These are phyloP conservation scores for Platynereis dumerilii DNA, from an alignment of 2,888 invertebrate species.

Conservation along the genomic window DNA sequence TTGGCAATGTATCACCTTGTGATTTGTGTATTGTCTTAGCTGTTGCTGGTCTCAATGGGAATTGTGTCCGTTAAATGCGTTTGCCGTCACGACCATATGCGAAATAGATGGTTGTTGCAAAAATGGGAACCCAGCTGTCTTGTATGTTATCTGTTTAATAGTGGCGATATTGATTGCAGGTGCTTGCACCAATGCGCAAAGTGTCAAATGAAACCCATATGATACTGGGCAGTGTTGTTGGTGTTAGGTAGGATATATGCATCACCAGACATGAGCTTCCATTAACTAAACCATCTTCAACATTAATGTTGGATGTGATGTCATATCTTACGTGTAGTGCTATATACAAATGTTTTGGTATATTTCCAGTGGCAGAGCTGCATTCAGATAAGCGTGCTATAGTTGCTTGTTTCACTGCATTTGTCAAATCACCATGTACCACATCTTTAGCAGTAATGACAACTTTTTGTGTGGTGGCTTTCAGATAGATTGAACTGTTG, in stretches of 20 bases:
- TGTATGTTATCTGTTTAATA: background rate
- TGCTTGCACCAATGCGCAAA: background rate
- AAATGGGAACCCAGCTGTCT: background rate
- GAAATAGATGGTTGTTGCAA: background rate
- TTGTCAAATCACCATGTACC: too few relatives aligned
- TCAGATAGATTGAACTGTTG: too few relatives aligned
- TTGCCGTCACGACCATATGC: background rate
- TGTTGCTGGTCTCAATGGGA: constrained; percentile 11
- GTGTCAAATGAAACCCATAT: background rate
- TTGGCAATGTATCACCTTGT: constrained; percentile 12
- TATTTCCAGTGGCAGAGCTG: too few relatives aligned
- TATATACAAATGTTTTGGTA: background rate
- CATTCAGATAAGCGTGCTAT: too few relatives aligned
- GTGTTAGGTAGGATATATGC: background rate
- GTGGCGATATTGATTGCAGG: background rate
- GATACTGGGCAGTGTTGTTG: background rate
- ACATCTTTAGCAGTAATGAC: too few relatives aligned
- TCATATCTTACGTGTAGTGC: background rate
- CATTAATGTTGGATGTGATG: background rate
- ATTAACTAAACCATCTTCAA: background rate
- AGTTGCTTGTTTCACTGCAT: too few relatives aligned
- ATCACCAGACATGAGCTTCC: background rate
- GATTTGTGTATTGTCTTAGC: constrained; percentile 13
- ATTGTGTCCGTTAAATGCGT: background rate
- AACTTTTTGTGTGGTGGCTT: too few relatives aligned